Base-by-base conservation (phyloP, 2,888 invertebrate species). In the Oscheius sp. region DNA sequence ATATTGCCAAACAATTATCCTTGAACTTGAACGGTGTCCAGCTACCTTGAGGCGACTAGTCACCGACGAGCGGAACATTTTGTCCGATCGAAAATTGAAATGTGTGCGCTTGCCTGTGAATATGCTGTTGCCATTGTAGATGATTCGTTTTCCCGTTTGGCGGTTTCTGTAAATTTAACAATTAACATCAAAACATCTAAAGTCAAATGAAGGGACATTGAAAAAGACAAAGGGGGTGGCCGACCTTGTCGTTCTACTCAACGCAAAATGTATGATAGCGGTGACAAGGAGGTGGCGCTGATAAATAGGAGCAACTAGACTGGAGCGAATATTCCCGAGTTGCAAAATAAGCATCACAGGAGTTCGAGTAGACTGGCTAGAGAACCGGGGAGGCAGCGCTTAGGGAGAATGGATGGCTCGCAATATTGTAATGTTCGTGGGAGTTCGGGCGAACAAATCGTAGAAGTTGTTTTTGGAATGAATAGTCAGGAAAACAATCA, bases 261-360 rank as follows among this genome's bases (percentile, higher is more conserved):
- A 45, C n/a, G 18, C 29, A n/a, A 45, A 66, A 66, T 66, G 66
- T 49, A 46, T 46, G 66, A 66, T 66, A 66, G 66, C 52, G 52
- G 52, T 66, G 35, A 49, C 52, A 49, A 27, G 49, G 52, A 16
- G 25, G 63, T 21, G 23, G 27, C 23, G 66, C 66, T 66, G 66
- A 66, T 66, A 66, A 66, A 66, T 66, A 52, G 16, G 52, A 49
- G 66, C 52, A 66, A 49, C 66, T 52, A 66, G 66, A 66, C 23
- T 66, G 27, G 49, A 66, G 66, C 43, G 23, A 23, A 45, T 45
- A 18, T 35, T 35, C 35, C 9, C 5, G 43, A 23, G 45, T 43
- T 13, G 63, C 46, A 23, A 1, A 63, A 46, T 45, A 45, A 18
- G 27, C 43, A 49, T 18, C 6, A 13, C 16, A 49, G n/a, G 3